phyloP scores from a whole-genome alignment of 2,888 invertebrate species.

The Eupithecia vulgata region DNA sequence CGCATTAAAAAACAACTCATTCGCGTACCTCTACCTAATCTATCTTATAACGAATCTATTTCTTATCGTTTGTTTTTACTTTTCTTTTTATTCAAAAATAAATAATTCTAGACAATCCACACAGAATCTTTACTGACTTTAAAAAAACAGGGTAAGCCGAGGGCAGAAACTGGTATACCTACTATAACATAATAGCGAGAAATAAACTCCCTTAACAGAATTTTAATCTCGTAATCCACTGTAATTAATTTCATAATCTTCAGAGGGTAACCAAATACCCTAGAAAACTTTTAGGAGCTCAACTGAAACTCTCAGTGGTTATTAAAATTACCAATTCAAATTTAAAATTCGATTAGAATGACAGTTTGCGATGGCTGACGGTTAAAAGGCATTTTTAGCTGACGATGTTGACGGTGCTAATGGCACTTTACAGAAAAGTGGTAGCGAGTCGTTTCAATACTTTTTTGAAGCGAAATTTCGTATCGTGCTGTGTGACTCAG shows the following conservation, averaged over 20 bases:
- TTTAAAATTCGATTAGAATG: conserved; percentile 41
- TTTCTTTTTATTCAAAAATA: too few relatives aligned
- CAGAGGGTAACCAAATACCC: conserved; percentile 1
- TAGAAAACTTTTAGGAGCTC: conserved; percentile 24
- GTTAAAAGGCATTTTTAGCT: not conserved
- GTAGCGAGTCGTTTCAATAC: not conserved
- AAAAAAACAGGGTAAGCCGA: too few relatives aligned
- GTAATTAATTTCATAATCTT: conserved; percentile 1
- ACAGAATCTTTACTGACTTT: too few relatives aligned
- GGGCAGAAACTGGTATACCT: not conserved
- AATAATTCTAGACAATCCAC: too few relatives aligned
- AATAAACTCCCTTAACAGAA: not conserved
- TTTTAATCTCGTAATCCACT: not conserved
- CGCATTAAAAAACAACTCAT: too few relatives aligned
- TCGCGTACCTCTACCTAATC: too few relatives aligned
- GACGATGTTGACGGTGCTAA: not conserved
- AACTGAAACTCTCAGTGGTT: conserved; percentile 24
- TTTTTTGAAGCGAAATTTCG: too few relatives aligned
- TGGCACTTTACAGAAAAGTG: not conserved
- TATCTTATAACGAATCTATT: too few relatives aligned
- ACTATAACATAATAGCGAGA: not conserved
- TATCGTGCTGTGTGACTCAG: too few relatives aligned
- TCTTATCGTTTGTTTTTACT: too few relatives aligned
- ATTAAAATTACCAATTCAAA: conserved; percentile 37
- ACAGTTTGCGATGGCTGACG: conserved; percentile 16